phyloP scores from a whole-genome alignment of 1,140 invertebrate genomes.

The Orchesella cincta region DNA sequence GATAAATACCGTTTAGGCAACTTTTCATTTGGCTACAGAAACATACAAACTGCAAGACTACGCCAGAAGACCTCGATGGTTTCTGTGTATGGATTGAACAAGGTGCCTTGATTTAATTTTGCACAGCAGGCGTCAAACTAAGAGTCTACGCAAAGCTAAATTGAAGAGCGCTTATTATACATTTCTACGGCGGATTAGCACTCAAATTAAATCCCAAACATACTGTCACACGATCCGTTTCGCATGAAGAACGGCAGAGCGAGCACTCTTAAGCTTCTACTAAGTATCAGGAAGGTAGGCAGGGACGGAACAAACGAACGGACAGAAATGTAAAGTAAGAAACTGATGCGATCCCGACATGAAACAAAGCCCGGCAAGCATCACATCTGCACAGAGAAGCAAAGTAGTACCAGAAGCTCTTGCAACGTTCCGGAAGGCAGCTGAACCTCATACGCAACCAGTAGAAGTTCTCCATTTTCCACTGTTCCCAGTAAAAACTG shows the following conservation, averaged over 20 bases:
- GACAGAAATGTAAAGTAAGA: background rate
- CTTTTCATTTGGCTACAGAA: no score
- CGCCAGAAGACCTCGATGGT: no score
- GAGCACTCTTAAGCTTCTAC: background rate
- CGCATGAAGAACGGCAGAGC: background rate
- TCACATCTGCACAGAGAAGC: constrained; percentile 9
- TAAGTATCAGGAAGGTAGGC: background rate
- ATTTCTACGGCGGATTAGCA: no score
- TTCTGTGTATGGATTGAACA: no score
- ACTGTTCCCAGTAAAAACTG: background rate
- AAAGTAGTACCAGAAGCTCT: background rate
- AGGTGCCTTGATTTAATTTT: no score
- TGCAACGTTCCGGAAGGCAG: background rate
- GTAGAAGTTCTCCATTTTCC: background rate
- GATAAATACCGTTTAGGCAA: no score
- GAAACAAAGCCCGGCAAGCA: no score
- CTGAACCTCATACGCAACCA: background rate
- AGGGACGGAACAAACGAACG: background rate
- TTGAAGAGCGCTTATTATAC: no score
- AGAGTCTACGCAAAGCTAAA: no score
- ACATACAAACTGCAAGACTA: no score
- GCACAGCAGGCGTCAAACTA: no score
- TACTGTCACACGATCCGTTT: background rate
- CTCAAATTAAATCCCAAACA: no score
- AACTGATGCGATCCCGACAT: background rate